phyloP scores from a whole-genome alignment of 2,888 invertebrate genomes.

The Gonocerus acuteangulatus region DNA sequence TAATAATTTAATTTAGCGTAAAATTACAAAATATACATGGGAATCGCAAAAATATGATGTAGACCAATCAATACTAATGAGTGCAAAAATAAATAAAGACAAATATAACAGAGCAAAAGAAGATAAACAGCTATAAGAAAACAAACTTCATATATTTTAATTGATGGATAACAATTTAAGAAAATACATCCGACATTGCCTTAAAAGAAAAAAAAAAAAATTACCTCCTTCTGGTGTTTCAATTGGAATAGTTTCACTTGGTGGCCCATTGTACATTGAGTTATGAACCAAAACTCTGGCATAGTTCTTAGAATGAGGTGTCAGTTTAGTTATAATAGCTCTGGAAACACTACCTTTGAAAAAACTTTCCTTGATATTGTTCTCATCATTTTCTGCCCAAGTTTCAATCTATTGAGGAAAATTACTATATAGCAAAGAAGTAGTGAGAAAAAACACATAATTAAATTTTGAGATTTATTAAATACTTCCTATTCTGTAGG shows the following conservation, averaged over 20 bases:
- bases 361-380: conserved; percentile 59
- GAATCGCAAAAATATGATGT: too few relatives aligned
- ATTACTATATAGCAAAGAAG: background rate
- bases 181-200: too few relatives aligned
- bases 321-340: conserved; percentile 72
- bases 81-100: too few relatives aligned
- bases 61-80: too few relatives aligned
- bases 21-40: too few relatives aligned
- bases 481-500: too few relatives aligned
- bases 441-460: background rate
- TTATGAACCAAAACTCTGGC: conserved; percentile 86
- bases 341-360: conserved; percentile 62
- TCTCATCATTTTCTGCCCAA: conserved; percentile 74
- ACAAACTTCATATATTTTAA: too few relatives aligned
- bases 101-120: too few relatives aligned
- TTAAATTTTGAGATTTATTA: background rate
- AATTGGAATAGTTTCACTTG: conserved; percentile 75
- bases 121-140: too few relatives aligned
- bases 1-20: too few relatives aligned
- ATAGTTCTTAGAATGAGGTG: conserved; percentile 78
- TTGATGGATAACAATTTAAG: too few relatives aligned
- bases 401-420: conserved; percentile 62
- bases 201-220: too few relatives aligned
- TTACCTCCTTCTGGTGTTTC: conserved; percentile 76
- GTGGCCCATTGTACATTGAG: conserved; percentile 82